A percentile compares a stretch with the other conserved stretches of the same genome.
These are phyloP conservation scores for Benitochromis conjunctus DNA, from an alignment of 2,113 vertebrate genomes.

Conservation along the genomic window DNA sequence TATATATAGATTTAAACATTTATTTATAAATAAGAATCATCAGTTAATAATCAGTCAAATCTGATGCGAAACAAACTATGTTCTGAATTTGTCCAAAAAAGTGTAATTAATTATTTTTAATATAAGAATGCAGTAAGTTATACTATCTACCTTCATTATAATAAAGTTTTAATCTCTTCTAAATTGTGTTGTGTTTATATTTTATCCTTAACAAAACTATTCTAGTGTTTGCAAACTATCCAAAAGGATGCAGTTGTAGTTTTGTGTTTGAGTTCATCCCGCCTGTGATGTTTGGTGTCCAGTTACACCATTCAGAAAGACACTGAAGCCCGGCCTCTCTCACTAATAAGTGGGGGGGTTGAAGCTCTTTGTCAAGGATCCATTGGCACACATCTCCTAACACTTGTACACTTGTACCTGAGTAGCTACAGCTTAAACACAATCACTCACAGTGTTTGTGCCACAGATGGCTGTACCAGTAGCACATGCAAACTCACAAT, in stretches of 20 bases:
- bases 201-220: neutral
- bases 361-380: constrained; percentile 1
- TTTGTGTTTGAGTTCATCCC: neutral
- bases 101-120: neutral
- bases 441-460: neutral
- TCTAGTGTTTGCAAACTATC: neutral
- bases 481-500: neutral
- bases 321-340: neutral
- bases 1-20: neutral
- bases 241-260: neutral
- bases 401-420: constrained; percentile 36
- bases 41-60: neutral
- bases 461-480: neutral
- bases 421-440: constrained; percentile 1
- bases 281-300: constrained; percentile 16
- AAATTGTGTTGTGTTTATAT: neutral
- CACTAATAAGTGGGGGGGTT: neutral
- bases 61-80: neutral
- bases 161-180: neutral
- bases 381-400: constrained; percentile 16
- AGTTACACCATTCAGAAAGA: constrained; percentile 23
- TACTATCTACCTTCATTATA: neutral
- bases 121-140: neutral
- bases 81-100: neutral
- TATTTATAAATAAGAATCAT: neutral